These are phyloP conservation scores for Hymenochirus boettgeri DNA, from an alignment of 2,113 vertebrate species.

Conservation along the genomic window DNA sequence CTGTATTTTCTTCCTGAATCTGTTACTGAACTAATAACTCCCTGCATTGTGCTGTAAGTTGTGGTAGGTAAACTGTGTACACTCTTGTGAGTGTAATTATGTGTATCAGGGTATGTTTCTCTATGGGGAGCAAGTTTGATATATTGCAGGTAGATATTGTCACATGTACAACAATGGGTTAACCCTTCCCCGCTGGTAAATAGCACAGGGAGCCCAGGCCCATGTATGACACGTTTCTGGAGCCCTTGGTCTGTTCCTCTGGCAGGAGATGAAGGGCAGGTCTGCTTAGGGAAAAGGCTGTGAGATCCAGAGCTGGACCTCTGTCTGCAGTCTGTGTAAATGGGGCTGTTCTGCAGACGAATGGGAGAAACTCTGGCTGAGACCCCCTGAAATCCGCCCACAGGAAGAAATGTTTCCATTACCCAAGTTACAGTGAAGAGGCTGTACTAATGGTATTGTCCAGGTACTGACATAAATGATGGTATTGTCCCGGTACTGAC, in stretches of 20 bases:
- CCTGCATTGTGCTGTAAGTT: too few relatives aligned
- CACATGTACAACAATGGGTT: too few relatives aligned
- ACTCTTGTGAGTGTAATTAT: too few relatives aligned
- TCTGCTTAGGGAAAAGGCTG: background rate
- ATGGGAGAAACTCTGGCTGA: constrained; percentile 13
- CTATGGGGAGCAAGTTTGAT: too few relatives aligned
- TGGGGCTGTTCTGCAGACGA: constrained; percentile 11
- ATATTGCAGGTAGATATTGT: too few relatives aligned
- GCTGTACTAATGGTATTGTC: constrained; percentile 8
- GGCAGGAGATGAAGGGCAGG: background rate
- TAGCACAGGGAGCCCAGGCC: too few relatives aligned
- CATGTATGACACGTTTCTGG: too few relatives aligned
- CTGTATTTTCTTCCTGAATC: too few relatives aligned
- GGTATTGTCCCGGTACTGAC: too few relatives aligned
- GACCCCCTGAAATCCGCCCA: constrained; percentile 15
- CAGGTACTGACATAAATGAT: background rate
- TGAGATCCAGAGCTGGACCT: constrained; percentile 7
- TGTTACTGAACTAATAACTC: too few relatives aligned
- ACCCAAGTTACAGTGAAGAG: background rate
- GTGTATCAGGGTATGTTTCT: too few relatives aligned
- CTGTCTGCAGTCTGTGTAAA: background rate
- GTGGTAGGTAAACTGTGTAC: too few relatives aligned
- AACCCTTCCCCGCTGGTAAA: background rate
- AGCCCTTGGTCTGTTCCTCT: background rate
- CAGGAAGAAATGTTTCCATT: constrained; percentile 34